Conservation (phyloP, 2,113 vertebrate species). For the Rhinichthys klamathensis region DNA sequence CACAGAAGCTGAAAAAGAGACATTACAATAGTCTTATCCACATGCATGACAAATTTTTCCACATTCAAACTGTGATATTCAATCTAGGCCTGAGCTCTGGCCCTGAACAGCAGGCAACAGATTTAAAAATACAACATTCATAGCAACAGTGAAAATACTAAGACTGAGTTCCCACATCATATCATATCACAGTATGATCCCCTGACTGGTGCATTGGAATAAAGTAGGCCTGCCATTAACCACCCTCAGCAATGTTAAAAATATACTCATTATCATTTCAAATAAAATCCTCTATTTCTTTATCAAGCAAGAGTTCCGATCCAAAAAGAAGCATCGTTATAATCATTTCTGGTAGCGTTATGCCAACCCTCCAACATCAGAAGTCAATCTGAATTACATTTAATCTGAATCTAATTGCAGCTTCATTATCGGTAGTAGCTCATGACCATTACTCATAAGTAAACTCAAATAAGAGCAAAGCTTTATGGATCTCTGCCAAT, state of each 20-base stretch:
- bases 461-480: background rate
- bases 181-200: slow-evolving; percentile 13
- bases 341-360: background rate
- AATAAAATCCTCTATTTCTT: background rate
- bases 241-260: background rate
- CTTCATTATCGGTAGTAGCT: slow-evolving; percentile 12
- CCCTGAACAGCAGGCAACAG: background rate
- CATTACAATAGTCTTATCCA: background rate
- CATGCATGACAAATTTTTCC: background rate
- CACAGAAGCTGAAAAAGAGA: slow-evolving; percentile 5
- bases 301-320: background rate
- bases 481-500: slow-evolving; percentile 8
- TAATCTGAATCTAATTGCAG: slow-evolving; percentile 26
- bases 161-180: background rate
- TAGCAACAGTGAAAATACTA: background rate
- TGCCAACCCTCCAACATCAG: background rate
- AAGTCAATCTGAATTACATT: slow-evolving; percentile 10
- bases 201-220: slow-evolving; percentile 5
- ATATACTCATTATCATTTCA: background rate
- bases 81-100: background rate
- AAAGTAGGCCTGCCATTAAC: background rate
- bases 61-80: background rate
- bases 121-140: slow-evolving; percentile 22
- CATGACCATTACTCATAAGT: slow-evolving; percentile 1
- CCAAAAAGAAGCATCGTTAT: background rate